These are phyloP conservation scores for Lates japonicus DNA, from an alignment of 2,797 vertebrate genomes.

Conservation along the genomic window DNA sequence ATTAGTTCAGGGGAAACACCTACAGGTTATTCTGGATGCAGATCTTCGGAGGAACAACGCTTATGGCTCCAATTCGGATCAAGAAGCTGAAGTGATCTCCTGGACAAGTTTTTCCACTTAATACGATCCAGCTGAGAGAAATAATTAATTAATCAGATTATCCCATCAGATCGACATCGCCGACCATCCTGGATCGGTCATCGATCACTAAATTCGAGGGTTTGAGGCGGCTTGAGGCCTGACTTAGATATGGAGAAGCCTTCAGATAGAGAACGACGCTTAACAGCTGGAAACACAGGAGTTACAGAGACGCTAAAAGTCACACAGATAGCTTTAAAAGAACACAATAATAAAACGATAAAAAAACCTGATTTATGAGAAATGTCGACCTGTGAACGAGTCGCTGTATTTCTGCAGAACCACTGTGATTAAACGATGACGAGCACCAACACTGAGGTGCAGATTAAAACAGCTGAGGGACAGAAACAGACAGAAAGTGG, in stretches of 20 bases:
- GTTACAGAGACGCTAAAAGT: background rate
- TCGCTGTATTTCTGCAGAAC: constrained; percentile 7
- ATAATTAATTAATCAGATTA: background rate
- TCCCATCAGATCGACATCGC: background rate
- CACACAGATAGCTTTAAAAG: too few species aligned
- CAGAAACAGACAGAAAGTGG: background rate
- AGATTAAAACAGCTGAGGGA: constrained; percentile 3
- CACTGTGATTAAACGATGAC: accelerated
- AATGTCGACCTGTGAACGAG: background rate
- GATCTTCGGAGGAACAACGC: constrained; percentile 89
- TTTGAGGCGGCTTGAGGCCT: accelerated
- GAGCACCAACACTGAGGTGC: accelerated
- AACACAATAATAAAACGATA: background rate
- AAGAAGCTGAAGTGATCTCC: constrained; percentile 90
- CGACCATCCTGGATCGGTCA: background rate
- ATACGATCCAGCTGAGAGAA: constrained; percentile 39
- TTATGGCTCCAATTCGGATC: constrained; percentile 92
- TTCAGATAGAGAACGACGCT: background rate
- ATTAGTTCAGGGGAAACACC: constrained; percentile 38
- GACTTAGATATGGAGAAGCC: accelerated
- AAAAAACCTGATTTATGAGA: background rate
- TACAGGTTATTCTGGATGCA: constrained; percentile 91
- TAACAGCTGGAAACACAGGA: background rate
- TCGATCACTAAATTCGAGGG: constrained; percentile 18
- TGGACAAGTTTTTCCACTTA: constrained; percentile 85